Percentiles rank a stretch among this genome's conserved stretches.
These are phyloP conservation scores for Liasis olivaceus DNA, from an alignment of 2,797 vertebrate genomes.

Conservation along the genomic window DNA sequence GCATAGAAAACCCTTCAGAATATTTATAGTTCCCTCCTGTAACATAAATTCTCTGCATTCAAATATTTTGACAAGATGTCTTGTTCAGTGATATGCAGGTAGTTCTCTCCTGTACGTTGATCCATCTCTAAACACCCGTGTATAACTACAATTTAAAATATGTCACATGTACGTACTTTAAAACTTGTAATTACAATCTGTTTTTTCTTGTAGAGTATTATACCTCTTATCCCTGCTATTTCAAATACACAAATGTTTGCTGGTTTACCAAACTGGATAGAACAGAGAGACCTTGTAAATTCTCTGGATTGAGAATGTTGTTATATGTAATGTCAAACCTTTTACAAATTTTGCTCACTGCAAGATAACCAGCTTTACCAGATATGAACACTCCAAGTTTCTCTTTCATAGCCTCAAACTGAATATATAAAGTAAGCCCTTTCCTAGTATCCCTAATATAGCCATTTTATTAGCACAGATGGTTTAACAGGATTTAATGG, in stretches of 20 bases:
- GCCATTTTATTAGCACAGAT: background rate
- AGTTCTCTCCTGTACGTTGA: too few relatives aligned
- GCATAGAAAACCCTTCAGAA: too few relatives aligned
- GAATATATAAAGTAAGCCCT: background rate
- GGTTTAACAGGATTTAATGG: background rate
- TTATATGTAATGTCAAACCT: background rate
- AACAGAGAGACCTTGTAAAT: background rate
- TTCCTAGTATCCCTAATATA: background rate
- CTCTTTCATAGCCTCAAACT: background rate
- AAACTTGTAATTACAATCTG: background rate
- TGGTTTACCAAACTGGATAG: background rate
- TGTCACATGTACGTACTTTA: background rate
- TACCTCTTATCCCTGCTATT: background rate
- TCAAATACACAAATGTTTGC: background rate
- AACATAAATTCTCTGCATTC: too few relatives aligned
- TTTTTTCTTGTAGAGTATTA: background rate
- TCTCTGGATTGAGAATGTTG: background rate
- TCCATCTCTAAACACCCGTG: too few relatives aligned
- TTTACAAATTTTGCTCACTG: background rate
- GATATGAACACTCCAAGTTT: background rate
- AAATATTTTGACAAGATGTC: too few relatives aligned
- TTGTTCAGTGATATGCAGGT: too few relatives aligned
- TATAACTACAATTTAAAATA: too few relatives aligned
- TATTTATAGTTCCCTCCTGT: too few relatives aligned
- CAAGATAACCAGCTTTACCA: background rate